Evolutionary conservation across 2,113 vertebrate genomes (phyloP).

Genomic region (Pholis gunnellus): DNA sequence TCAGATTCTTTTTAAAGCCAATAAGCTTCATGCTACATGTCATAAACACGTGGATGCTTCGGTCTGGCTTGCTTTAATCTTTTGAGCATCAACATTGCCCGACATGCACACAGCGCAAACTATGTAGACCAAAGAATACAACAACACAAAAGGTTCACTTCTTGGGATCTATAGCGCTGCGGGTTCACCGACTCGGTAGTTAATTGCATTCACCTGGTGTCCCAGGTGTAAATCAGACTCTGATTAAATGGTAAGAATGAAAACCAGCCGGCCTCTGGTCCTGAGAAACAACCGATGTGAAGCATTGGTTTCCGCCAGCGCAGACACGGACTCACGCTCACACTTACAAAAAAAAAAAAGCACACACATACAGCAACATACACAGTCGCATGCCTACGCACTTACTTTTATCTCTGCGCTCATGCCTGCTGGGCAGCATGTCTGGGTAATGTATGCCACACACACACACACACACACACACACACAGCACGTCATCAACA

Average conservation of each 20-base stretch:
- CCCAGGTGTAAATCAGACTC: conserved; percentile 54
- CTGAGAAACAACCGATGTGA: conserved; percentile 35
- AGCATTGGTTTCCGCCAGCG: conserved; percentile 8
- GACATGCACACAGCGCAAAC: conserved; percentile 19
- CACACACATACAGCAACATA: not conserved
- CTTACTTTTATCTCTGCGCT: conserved; percentile 36
- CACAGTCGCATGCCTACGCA: conserved; percentile 30
- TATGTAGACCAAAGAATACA: not conserved
- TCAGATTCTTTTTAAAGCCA: conserved; percentile 46
- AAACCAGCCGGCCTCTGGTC: conserved; percentile 37
- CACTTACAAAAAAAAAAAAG: not conserved
- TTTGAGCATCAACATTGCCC: conserved; percentile 15
- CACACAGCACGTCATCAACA: not conserved
- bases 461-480: not conserved
- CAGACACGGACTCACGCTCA: conserved; percentile 5
- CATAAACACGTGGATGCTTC: conserved; percentile 49
- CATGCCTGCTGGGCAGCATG: conserved; percentile 17
- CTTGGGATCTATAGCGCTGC: not conserved
- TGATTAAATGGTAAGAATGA: conserved; percentile 53
- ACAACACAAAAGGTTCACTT: conserved; percentile 3
- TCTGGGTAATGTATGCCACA: conserved; percentile 12
- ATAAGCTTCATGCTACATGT: conserved; percentile 57
- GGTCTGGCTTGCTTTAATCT: conserved; percentile 43
- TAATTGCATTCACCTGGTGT: conserved; percentile 59
- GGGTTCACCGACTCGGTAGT: conserved; percentile 15